Percentiles rank a stretch among this genome's conserved stretches.
Conservation (phyloP, 1,140 invertebrate genomes). For the Meloidogyne hapla region DNA sequence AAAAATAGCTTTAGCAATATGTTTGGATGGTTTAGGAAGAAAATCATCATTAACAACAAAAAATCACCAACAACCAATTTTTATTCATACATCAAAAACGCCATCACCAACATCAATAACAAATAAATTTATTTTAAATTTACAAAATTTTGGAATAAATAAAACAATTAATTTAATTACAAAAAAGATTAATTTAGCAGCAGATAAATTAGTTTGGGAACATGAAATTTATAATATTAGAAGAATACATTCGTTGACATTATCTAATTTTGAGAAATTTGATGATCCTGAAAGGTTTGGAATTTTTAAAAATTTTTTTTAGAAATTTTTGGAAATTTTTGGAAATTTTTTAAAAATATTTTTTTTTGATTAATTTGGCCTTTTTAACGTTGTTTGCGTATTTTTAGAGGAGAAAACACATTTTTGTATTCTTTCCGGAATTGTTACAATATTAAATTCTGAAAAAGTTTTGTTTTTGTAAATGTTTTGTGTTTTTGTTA, state of each 20-base stretch:
- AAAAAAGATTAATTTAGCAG: constrained; percentile 95
- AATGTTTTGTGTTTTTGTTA: too few relatives aligned
- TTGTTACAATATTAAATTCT: too few relatives aligned
- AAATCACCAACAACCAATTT: constrained; percentile 69
- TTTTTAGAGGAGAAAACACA: neutral
- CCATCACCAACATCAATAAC: constrained; percentile 80
- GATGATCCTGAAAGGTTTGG: constrained; percentile 34
- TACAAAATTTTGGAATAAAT: constrained; percentile 68
- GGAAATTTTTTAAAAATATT: neutral
- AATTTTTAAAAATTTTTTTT: too few relatives aligned
- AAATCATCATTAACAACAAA: neutral
- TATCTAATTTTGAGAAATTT: constrained; percentile 42
- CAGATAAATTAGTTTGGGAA: constrained; percentile 89
- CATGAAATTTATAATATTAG: constrained; percentile 90
- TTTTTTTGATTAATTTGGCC: too few relatives aligned
- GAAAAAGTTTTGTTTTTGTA: too few relatives aligned
- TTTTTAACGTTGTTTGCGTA: too few relatives aligned
- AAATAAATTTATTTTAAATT: constrained; percentile 69
- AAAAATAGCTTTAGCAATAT: constrained; percentile 75
- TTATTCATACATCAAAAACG: constrained; percentile 91
- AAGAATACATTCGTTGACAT: constrained; percentile 66
- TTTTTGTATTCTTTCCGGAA: too few relatives aligned
- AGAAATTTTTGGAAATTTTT: neutral
- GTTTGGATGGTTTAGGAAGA: constrained; percentile 78
- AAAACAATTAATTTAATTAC: constrained; percentile 78